Conservation (phyloP, 2,113 vertebrate genomes). For the Indicator indicator region DNA sequence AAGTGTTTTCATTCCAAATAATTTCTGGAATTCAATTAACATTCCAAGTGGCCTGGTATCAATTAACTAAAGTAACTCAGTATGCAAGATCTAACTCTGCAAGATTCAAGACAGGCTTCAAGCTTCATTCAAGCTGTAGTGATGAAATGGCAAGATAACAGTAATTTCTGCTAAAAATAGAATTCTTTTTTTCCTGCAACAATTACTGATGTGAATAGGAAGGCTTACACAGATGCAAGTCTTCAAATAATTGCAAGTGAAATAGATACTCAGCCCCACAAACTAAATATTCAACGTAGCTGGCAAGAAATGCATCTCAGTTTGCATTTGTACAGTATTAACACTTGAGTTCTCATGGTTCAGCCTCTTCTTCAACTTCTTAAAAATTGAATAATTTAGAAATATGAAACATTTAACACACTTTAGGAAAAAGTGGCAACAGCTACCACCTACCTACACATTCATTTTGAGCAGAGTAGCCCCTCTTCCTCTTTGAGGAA, state of each 20-base stretch:
- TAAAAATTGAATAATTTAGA: neutral
- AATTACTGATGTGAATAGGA: conserved; percentile 17
- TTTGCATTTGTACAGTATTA: neutral
- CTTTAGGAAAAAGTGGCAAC: neutral
- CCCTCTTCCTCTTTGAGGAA: neutral
- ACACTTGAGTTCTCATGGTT: neutral
- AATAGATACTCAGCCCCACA: neutral
- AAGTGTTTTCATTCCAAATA: neutral
- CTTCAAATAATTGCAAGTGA: neutral
- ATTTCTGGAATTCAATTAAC: neutral
- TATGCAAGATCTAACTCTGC: neutral
- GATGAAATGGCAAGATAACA: neutral
- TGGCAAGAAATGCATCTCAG: neutral
- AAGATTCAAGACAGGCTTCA: neutral
- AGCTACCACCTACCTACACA: neutral
- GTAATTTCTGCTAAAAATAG: neutral
- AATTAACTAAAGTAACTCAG: neutral
- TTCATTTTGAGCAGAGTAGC: neutral
- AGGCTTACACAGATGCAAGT: neutral
- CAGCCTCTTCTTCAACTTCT: neutral
- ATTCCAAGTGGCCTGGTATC: neutral
- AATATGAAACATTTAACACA: neutral
- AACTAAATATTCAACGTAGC: neutral
- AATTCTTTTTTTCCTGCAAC: neutral
- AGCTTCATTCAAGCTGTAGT: neutral